Percentiles rank a stretch among this genome's conserved stretches.
Evolutionary conservation across 2,113 vertebrate species (phyloP).

Genomic region (Halcyon malimbica): DNA sequence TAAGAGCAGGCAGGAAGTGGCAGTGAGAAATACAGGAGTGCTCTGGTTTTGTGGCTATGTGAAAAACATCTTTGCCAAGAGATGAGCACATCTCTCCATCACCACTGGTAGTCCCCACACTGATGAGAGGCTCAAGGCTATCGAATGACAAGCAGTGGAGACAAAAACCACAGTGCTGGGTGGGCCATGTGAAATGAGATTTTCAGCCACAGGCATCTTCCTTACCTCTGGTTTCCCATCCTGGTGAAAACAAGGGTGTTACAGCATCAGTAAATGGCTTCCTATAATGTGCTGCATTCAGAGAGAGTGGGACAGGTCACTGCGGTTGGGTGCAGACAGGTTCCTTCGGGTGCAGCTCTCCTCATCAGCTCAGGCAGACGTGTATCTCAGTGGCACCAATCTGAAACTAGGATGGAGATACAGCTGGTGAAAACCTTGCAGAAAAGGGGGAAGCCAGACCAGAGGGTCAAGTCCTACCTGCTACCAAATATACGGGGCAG

Average conservation of each 20-base stretch:
- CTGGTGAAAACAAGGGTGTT: neutral
- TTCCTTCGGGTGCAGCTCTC: neutral
- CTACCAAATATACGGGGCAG: neutral
- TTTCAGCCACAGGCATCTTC: neutral
- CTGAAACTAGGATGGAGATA: neutral
- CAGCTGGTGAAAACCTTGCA: neutral
- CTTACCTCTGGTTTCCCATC: neutral
- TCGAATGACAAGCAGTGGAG: neutral
- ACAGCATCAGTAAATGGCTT: neutral
- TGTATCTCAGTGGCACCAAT: neutral
- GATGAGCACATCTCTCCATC: neutral
- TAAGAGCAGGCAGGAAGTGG: neutral
- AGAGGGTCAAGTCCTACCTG: neutral
- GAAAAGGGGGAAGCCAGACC: neutral
- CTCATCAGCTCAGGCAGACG: neutral
- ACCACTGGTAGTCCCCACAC: neutral
- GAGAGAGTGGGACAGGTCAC: neutral
- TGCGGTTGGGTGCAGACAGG: neutral
- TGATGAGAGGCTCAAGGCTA: neutral
- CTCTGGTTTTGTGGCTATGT: neutral
- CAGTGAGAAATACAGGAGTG: neutral
- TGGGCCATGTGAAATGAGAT: neutral
- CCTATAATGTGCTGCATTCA: rapidly evolving
- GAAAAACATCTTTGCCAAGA: neutral
- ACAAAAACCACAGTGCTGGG: neutral